phyloP scores from a whole-genome alignment of 2,888 invertebrate genomes.

The Macrostomum cliftonense region DNA sequence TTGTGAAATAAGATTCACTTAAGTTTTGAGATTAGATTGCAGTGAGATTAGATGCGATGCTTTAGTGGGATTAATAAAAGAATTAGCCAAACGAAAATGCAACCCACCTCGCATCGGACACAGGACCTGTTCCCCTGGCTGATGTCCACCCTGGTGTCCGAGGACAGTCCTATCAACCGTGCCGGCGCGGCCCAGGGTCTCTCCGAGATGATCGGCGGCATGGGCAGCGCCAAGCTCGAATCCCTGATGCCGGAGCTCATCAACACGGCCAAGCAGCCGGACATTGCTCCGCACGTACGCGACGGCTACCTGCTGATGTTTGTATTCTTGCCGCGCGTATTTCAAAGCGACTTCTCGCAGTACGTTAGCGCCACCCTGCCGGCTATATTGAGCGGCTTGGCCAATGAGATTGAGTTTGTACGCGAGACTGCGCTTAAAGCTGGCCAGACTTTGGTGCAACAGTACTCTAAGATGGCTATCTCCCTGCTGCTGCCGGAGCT shows the following conservation, averaged over 20 bases:
- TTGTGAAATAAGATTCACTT: no score
- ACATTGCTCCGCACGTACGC: constrained; percentile 70
- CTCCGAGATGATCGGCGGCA: constrained; percentile 86
- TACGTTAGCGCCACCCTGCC: constrained; percentile 91
- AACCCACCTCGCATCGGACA: no score
- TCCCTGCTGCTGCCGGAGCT: constrained; percentile 74
- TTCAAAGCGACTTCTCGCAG: constrained; percentile 78
- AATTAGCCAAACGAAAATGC: no score
- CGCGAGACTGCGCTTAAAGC: constrained; percentile 87
- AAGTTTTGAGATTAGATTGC: no score
- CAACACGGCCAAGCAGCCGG: constrained; percentile 69
- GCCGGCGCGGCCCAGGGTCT: constrained; percentile 83
- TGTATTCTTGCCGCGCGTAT: constrained; percentile 92
- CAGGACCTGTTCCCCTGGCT: constrained; percentile 87
- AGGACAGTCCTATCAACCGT: constrained; percentile 74
- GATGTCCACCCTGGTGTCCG: constrained; percentile 87
- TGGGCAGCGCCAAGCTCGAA: constrained; percentile 80
- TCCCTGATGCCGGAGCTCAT: constrained; percentile 94
- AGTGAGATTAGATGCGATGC: no score
- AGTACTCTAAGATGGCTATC: constrained; percentile 86
- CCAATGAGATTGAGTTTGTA: constrained; percentile 96
- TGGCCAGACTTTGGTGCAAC: constrained; percentile 81
- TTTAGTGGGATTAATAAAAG: no score
- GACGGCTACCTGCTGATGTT: constrained; percentile 99
- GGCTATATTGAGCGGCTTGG: constrained; percentile 81